Conservation (phyloP, 2,888 invertebrate species). For the Caenorhabditis sp. region DNA sequence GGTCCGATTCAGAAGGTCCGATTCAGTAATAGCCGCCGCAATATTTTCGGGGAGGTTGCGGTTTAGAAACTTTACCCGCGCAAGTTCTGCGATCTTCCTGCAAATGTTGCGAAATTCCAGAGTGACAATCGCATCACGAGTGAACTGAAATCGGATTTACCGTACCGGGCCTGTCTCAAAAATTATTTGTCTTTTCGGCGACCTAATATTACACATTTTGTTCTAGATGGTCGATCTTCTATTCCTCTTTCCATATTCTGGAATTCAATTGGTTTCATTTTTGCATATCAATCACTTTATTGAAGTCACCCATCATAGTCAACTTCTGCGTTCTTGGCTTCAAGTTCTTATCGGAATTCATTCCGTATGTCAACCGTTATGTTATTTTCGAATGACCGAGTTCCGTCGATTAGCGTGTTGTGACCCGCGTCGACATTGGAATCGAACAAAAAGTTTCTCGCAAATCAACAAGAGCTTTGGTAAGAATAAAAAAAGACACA, state of each 20-base stretch:
- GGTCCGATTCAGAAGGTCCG: no score
- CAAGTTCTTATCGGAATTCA: constrained; percentile 70
- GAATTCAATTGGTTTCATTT: constrained; percentile 62
- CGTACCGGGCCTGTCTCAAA: no score
- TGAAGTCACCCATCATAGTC: constrained; percentile 47
- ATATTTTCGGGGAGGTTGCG: no score
- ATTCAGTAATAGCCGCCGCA: no score
- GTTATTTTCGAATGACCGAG: constrained; percentile 70
- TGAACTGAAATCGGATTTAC: no score
- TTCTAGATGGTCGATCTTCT: constrained; percentile 65
- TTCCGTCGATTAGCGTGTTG: constrained; percentile 70
- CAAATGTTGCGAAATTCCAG: no score
- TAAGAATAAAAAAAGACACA: constrained; percentile 12
- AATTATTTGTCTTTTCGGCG: no score
- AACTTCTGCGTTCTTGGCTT: constrained; percentile 67
- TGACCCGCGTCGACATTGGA: constrained; percentile 47
- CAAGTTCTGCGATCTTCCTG: no score
- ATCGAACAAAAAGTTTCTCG: constrained; percentile 62
- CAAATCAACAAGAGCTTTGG: constrained; percentile 63
- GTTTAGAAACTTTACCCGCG: no score
- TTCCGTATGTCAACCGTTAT: constrained; percentile 69
- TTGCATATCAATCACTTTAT: constrained; percentile 65
- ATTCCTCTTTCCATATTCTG: constrained; percentile 69
- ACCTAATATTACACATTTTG: no score
- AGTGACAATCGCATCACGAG: no score